Evolutionary conservation across 2,888 invertebrate genomes (phyloP).

Genomic region (Agrotis puta): DNA sequence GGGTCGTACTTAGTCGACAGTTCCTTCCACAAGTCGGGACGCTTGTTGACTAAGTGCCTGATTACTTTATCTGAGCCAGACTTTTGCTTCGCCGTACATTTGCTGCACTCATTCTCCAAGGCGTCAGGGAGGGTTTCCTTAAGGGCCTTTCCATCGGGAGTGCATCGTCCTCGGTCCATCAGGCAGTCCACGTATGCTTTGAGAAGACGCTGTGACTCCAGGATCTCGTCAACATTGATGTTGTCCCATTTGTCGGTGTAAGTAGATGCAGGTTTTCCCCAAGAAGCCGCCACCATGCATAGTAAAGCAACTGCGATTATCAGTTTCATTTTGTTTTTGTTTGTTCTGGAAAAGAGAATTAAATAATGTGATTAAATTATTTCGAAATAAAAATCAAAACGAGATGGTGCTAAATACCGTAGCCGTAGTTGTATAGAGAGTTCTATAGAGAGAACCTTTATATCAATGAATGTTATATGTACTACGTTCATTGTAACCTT

Average conservation of each 20-base stretch:
- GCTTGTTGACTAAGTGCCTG: slow-evolving; percentile 92
- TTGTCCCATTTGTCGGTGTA: slow-evolving; percentile 94
- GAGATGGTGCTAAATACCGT: no score
- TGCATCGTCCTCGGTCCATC: slow-evolving; percentile 92
- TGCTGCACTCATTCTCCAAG: slow-evolving; percentile 92
- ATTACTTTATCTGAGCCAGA: slow-evolving; percentile 92
- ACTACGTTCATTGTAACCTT: no score
- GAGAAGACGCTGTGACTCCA: slow-evolving; percentile 92
- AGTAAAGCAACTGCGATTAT: slow-evolving; percentile 79
- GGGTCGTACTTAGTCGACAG: slow-evolving; percentile 94
- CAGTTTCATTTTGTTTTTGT: slow-evolving; percentile 80
- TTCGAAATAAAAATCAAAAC: not conserved
- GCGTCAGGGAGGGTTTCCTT: slow-evolving; percentile 93
- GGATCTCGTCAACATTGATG: slow-evolving; percentile 92
- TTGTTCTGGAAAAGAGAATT: slow-evolving; percentile 49
- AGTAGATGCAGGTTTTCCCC: slow-evolving; percentile 81
- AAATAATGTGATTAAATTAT: not conserved
- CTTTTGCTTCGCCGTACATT: slow-evolving; percentile 92
- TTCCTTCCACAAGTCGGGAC: slow-evolving; percentile 92
- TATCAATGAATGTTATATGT: no score
- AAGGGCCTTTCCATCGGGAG: slow-evolving; percentile 92
- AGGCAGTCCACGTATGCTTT: slow-evolving; percentile 93
- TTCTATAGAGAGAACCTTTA: no score
- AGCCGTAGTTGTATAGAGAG: no score
- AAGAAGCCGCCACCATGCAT: slow-evolving; percentile 77